Evolutionary conservation across 2,888 invertebrate species (phyloP).

Genomic region (Lordiphosa fenestrarum): DNA sequence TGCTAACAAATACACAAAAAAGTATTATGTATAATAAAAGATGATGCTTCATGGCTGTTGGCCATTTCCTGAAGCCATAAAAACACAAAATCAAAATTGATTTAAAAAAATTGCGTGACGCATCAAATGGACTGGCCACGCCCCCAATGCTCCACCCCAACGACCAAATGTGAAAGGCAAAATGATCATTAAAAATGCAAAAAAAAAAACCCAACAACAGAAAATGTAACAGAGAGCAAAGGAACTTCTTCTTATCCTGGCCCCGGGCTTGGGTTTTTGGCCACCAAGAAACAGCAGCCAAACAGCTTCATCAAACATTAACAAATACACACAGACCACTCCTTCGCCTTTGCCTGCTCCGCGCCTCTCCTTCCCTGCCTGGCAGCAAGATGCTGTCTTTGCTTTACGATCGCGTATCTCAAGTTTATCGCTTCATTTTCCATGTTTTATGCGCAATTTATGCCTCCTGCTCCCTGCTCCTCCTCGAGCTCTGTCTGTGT

Average conservation of each 20-base stretch:
- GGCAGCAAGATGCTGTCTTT: slow-evolving; percentile 52
- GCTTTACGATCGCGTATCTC: slow-evolving; percentile 77
- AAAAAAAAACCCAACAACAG: slow-evolving; percentile 13
- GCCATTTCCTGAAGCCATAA: slow-evolving; percentile 72
- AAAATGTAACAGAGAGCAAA: slow-evolving; percentile 24
- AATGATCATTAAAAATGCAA: slow-evolving; percentile 50
- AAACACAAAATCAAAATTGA: slow-evolving; percentile 40
- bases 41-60: slow-evolving; percentile 66
- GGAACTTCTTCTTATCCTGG: slow-evolving; percentile 29
- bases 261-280: slow-evolving; percentile 42
- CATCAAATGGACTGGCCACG: slow-evolving; percentile 56
- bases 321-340: slow-evolving; percentile 53
- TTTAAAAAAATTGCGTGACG: slow-evolving; percentile 61
- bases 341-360: slow-evolving; percentile 2
- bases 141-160: slow-evolving; percentile 34
- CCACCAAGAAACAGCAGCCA: slow-evolving; percentile 67
- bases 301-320: slow-evolving; percentile 70
- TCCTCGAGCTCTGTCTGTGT: background rate
- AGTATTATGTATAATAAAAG: slow-evolving; percentile 44
- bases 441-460: slow-evolving; percentile 77
- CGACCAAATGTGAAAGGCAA: slow-evolving; percentile 40
- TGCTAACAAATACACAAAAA: slow-evolving; percentile 5
- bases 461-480: slow-evolving; percentile 51
- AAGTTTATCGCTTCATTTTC: slow-evolving; percentile 78
- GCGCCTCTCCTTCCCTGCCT: slow-evolving; percentile 9